Conservation (phyloP, 2,797 vertebrate species). For the Odontamblyopus rebecca region DNA sequence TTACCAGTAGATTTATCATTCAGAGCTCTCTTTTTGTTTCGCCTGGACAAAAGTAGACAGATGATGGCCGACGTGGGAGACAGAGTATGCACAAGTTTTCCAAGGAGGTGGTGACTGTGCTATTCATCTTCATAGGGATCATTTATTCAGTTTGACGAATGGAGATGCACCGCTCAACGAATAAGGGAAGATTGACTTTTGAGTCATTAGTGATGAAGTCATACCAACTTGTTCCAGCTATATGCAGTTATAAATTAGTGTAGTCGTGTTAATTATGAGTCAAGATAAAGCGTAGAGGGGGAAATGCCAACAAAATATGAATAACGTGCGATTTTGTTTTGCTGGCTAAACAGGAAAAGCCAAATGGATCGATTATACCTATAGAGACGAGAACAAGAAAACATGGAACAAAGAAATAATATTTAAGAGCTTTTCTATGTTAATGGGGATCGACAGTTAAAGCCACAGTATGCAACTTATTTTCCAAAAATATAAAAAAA, state of each 20-base stretch:
- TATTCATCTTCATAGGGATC: slow-evolving; percentile 40
- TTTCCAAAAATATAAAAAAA: too few relatives aligned
- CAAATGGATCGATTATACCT: background rate
- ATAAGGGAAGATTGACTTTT: slow-evolving; percentile 4
- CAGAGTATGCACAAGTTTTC: slow-evolving; percentile 25
- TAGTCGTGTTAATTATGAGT: background rate
- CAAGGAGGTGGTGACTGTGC: slow-evolving; percentile 29
- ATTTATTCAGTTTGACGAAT: slow-evolving; percentile 35
- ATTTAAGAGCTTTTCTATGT: too few relatives aligned
- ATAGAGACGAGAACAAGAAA: background rate
- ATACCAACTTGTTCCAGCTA: background rate
- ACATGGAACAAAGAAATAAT: too few relatives aligned
- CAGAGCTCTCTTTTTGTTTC: slow-evolving; percentile 52
- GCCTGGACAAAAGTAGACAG: slow-evolving; percentile 50
- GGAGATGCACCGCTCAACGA: slow-evolving; percentile 24
- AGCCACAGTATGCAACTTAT: too few relatives aligned
- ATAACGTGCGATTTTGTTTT: background rate
- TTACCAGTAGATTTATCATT: slow-evolving; percentile 60
- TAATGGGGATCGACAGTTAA: too few relatives aligned
- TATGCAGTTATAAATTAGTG: background rate
- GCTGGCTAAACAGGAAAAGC: background rate
- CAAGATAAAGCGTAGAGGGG: too few relatives aligned
- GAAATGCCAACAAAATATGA: background rate
- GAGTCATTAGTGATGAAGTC: slow-evolving; percentile 2
- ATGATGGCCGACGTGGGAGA: slow-evolving; percentile 40